Evolutionary conservation across 2,888 invertebrate species (phyloP), one percentile per base, ranked within the genome.

Genomic region (Tricholauxania praeusta): DNA sequence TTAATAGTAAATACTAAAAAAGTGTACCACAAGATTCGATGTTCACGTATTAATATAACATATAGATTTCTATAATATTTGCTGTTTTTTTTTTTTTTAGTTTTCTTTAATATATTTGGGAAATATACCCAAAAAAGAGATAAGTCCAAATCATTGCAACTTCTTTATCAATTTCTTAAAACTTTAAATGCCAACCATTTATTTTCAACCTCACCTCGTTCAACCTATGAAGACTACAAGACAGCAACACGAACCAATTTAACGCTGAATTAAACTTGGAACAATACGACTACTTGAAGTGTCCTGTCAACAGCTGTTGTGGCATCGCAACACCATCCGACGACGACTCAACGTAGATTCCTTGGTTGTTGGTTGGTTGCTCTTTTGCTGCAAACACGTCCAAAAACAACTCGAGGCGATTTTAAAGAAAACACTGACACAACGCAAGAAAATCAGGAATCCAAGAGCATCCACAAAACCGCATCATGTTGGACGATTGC

Each of bases 221-320:
- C 39, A 39, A 39, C 39, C 39, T 39, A 10, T 10, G 39, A 10
- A 39, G 39, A 39, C 39, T n/a, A 17, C 39, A 39, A n/a, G 47
- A 12, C 66, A 55, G 22, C 78, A 83, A 82, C 81, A 80, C 81
- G 81, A 85, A 85, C 81, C 84, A 84, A 84, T 84, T 84, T 84
- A 82, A 83, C 82, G 85, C 84, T 85, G 83, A 84, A 84, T 85
- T 84, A 82, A 85, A 80, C 82, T 74, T 76, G 75, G 79, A 85
- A 85, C 83, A 85, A 83, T 84, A 39, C 39, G 39, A 39, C 10
- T 39, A 84, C 84, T 84, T 85, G 82, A 85, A 85, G 83, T 82
- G 82, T 83, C 83, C 85, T 85, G 84, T 84, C 85, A 84, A 81
- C 85, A 80, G 79, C 10, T 66, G 53, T 39, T 39, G 39, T 39